Conservation (phyloP, 2,888 invertebrate genomes). For the Lithophane semibrunnea region DNA sequence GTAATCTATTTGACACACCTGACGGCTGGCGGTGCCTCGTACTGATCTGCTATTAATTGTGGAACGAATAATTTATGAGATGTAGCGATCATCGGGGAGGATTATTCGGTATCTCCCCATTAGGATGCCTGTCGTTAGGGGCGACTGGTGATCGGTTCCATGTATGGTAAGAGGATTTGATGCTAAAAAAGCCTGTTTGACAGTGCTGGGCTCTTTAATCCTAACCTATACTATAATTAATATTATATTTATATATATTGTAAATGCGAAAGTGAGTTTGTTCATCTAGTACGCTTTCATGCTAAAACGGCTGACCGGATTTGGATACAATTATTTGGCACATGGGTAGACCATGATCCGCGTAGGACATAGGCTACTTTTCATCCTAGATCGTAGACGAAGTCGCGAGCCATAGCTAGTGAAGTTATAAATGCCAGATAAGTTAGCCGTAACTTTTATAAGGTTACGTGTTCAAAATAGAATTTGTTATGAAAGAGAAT, state of each 20-base stretch:
- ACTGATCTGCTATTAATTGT: conserved; percentile 75
- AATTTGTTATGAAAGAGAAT: not conserved
- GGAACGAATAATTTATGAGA: conserved; percentile 84
- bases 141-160: conserved; percentile 16
- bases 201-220: not conserved
- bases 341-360: too few relatives aligned
- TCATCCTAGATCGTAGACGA: too few relatives aligned
- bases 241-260: too few relatives aligned
- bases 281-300: too few relatives aligned
- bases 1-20: conserved; percentile 79
- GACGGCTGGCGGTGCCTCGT: conserved; percentile 68
- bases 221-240: too few relatives aligned
- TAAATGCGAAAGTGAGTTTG: too few relatives aligned
- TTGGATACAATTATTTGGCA: too few relatives aligned
- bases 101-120: conserved; percentile 84
- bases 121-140: conserved; percentile 75
- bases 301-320: too few relatives aligned
- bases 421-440: not conserved
- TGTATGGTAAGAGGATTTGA: conserved; percentile 47
- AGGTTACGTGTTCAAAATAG: not conserved
- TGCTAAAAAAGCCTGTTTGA: not conserved
- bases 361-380: too few relatives aligned
- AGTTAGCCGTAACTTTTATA: not conserved
- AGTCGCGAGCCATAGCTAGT: too few relatives aligned
- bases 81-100: conserved; percentile 77